Evolutionary conservation across 1,140 invertebrate species (phyloP), one percentile per base, ranked within the genome.

Genomic region (Aphidius ervi): DNA sequence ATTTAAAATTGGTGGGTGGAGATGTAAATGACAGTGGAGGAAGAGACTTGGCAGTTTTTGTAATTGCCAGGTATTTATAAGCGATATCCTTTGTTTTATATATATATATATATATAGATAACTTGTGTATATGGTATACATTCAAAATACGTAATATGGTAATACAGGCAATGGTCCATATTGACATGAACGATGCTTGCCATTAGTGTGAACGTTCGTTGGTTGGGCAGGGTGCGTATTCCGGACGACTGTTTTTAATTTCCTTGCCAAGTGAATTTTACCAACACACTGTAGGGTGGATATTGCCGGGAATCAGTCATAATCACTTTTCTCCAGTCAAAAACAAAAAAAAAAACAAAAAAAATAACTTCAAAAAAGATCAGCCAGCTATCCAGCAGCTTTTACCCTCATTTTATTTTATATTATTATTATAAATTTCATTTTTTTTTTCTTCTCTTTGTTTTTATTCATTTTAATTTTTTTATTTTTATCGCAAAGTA

Each of bases 1-100:
- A 31, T 31, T 31, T 31, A 31, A 31, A 31, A 31, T 31, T 31
- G 23, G 23, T 31, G 23, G 23, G 23, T 31, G 23, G 23, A 31
- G 23, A 31, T 31, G 23, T 31, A 31, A 31, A 31, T 31, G 23
- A 31, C 23, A 31, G 2, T 31, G 23, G 23, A 31, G 23, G 23
- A 31, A 31, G 23, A 31, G 23, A 31, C 23, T 31, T 31, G 23
- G 23, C n/a, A 56, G 37, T 53, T 74, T 74, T 70, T 70, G 74
- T 77, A 78, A 79, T 80, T 76, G 76, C 74, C 70, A 9, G 71
- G 76, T 80, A 80, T 80, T 80, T 79, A 80, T 78, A 78, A 80
- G 74, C 74, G 69, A 78, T 78, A 78, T 66, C 68, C 70, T 60
- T 37, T 41, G 58, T 54, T 52, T 23, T 20, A n/a, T 40, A 2